These are phyloP conservation scores for Trididemnum clinides DNA, from an alignment of 23 tunicate genomes.

Conservation along the genomic window DNA sequence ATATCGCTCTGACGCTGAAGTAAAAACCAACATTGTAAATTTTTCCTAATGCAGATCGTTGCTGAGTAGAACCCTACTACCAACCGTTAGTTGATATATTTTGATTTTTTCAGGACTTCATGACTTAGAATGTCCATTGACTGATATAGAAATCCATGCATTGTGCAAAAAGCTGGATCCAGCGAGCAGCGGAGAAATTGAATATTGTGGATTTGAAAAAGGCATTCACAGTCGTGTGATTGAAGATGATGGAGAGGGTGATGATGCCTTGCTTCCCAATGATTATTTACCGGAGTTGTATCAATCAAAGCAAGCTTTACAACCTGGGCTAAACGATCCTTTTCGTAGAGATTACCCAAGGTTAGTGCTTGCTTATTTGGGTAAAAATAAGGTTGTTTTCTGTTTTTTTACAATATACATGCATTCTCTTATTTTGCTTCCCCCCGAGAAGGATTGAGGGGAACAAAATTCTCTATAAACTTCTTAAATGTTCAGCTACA, in stretches of 20 bases:
- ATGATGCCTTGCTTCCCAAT: conserved; percentile 27
- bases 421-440: too few species aligned
- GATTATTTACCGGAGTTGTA: conserved; percentile 49
- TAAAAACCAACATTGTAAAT: too few species aligned
- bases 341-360: conserved; percentile 49
- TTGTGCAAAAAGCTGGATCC: conserved; percentile 67
- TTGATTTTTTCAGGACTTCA: conserved; percentile 47
- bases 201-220: conserved; percentile 61
- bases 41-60: too few species aligned
- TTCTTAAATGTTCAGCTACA: too few species aligned
- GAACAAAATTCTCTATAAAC: too few species aligned
- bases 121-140: conserved; percentile 66
- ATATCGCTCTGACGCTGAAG: too few species aligned
- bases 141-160: conserved; percentile 65
- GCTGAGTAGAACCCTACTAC: too few species aligned
- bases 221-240: conserved; percentile 52
- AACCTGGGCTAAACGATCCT: conserved; percentile 40
- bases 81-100: not conserved
- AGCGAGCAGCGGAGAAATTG: conserved; percentile 64
- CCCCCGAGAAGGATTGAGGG: too few species aligned
- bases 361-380: too few species aligned
- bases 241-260: conserved; percentile 24
- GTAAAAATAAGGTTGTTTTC: too few species aligned
- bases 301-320: conserved; percentile 23
- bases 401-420: too few species aligned